Conservation (phyloP, 2,797 vertebrate genomes). For the Dallia pectoralis region DNA sequence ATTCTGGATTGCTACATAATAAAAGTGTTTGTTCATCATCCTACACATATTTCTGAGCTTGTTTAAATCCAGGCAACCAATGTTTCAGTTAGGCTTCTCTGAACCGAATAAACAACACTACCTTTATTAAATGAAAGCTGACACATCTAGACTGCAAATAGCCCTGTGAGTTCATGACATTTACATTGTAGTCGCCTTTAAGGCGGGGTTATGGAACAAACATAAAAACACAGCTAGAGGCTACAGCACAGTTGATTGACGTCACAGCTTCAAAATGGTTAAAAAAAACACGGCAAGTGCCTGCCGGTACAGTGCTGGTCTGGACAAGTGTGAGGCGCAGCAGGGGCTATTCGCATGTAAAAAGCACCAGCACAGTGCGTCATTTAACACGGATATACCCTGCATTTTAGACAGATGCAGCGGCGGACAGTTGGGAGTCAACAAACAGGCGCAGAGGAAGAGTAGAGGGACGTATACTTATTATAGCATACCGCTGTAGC, state of each 20-base stretch:
- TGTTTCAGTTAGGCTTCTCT: not conserved
- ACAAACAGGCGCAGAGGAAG: not conserved
- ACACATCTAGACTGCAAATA: not conserved
- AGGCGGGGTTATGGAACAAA: not conserved
- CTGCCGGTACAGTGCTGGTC: not conserved
- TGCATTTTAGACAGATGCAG: slow-evolving; percentile 29
- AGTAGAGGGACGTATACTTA: no score
- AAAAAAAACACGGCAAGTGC: not conserved
- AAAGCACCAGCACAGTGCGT: no score
- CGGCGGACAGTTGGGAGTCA: not conserved
- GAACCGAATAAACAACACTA: not conserved
- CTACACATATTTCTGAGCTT: not conserved
- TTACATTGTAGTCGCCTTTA: not conserved
- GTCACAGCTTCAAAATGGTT: not conserved
- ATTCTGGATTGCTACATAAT: not conserved
- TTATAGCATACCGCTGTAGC: no score
- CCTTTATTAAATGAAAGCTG: not conserved
- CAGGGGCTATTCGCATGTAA: no score
- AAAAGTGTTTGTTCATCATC: not conserved
- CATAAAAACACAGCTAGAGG: not conserved
- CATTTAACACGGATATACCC: not conserved
- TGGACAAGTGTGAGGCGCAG: not conserved
- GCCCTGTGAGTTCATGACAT: not conserved
- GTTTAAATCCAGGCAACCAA: not conserved
- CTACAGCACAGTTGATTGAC: not conserved